A percentile compares a stretch with the other conserved stretches of the same genome.
Conservation (phyloP, 1,140 invertebrate species). For the Platorchestia sp. region DNA sequence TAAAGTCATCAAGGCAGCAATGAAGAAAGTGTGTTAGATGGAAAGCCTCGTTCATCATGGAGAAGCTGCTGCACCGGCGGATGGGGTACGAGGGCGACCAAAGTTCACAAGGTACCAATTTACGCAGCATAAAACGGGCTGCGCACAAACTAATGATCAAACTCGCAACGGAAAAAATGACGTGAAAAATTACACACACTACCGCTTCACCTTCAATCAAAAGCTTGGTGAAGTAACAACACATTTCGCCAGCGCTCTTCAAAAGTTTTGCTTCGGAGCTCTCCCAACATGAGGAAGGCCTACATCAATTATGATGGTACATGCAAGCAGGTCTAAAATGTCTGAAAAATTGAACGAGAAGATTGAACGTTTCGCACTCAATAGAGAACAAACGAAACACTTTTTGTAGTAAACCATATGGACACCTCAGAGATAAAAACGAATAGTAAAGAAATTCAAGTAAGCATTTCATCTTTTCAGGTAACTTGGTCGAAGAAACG, state of each 20-base stretch:
- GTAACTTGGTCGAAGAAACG: neutral
- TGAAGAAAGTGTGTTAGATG: conserved; percentile 33
- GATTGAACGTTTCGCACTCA: neutral
- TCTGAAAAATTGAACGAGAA: neutral
- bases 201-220: neutral
- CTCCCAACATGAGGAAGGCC: neutral
- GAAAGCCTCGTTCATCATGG: conserved; percentile 32
- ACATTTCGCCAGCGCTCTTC: neutral
- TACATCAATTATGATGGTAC: neutral
- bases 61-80: neutral
- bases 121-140: neutral
- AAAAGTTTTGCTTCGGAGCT: neutral
- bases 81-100: conserved; percentile 1
- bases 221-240: neutral
- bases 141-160: neutral
- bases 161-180: neutral
- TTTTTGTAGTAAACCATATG: neutral
- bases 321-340: neutral
- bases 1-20: conserved; percentile 45
- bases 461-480: neutral
- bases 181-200: neutral
- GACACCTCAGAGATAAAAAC: neutral
- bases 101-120: neutral
- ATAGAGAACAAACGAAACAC: neutral
- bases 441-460: neutral